Conservation (phyloP, 2,888 invertebrate species). For the Andrena bicolor region DNA sequence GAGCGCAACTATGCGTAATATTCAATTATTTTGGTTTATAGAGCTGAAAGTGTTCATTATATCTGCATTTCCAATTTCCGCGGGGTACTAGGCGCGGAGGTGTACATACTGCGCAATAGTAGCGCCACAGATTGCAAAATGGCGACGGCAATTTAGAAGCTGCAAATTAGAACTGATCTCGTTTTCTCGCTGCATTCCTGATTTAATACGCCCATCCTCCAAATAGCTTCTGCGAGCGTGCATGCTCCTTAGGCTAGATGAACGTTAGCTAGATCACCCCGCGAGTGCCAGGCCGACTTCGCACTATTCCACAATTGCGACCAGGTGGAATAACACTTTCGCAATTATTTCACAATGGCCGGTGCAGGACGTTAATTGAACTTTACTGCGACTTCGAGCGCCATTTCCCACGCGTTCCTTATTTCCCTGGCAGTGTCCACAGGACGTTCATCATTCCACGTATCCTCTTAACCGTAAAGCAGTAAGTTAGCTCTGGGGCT, state of each 20-base stretch:
- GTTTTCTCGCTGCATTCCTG: slow-evolving; percentile 32
- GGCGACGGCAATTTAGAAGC: slow-evolving; percentile 20
- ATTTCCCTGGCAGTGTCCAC: background rate
- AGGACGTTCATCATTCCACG: slow-evolving; percentile 33
- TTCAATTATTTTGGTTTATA: too few relatives aligned
- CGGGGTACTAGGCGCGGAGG: background rate
- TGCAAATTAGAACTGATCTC: slow-evolving; percentile 31
- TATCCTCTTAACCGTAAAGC: slow-evolving; percentile 41
- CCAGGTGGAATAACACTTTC: slow-evolving; percentile 1
- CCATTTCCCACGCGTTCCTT: slow-evolving; percentile 21
- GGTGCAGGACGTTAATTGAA: background rate
- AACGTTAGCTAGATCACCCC: background rate
- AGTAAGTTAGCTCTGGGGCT: slow-evolving; percentile 31
- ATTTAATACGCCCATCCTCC: slow-evolving; percentile 6
- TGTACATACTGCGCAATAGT: background rate
- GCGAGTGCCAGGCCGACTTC: background rate
- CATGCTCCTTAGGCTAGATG: background rate
- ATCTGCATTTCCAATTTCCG: too few relatives aligned
- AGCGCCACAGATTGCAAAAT: slow-evolving; percentile 19
- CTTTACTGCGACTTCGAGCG: background rate
- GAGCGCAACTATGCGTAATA: too few relatives aligned
- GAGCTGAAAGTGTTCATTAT: too few relatives aligned
- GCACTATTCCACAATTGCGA: background rate
- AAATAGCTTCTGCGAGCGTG: background rate
- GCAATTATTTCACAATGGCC: background rate